A percentile compares a stretch with the other conserved stretches of the same genome.
phyloP scores from a whole-genome alignment of 2,888 invertebrate genomes.

The Piscicola geometra region DNA sequence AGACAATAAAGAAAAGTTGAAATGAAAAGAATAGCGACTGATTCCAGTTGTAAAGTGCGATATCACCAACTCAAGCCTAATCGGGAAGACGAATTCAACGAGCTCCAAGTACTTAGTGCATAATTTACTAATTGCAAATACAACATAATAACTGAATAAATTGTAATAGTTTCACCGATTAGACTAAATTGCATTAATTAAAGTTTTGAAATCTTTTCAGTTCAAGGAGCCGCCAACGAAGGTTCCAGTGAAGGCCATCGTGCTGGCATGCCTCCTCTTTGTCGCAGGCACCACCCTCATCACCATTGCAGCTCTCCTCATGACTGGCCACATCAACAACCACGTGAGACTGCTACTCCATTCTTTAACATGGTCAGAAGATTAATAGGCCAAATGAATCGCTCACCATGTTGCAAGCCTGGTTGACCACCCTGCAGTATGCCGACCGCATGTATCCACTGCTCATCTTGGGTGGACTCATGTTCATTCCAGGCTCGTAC shows the following conservation, averaged over 20 bases:
- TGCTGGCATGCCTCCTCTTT: conserved; percentile 71
- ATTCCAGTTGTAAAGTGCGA: background rate
- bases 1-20: too few relatives aligned
- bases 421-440: conserved; percentile 64
- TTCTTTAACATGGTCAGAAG: background rate
- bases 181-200: too few relatives aligned
- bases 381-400: background rate
- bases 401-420: background rate
- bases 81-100: background rate
- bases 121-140: too few relatives aligned
- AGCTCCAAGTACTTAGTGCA: conserved; percentile 2
- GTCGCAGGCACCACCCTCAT: conserved; percentile 72
- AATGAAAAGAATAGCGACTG: too few relatives aligned
- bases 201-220: too few relatives aligned
- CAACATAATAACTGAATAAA: too few relatives aligned
- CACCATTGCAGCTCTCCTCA: conserved; percentile 71
- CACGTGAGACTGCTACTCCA: conserved; percentile 57
- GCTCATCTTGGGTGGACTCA: conserved; percentile 76
- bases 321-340: conserved; percentile 68
- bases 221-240: conserved; percentile 43
- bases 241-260: conserved; percentile 78
- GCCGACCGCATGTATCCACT: conserved; percentile 83
- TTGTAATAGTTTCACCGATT: too few relatives aligned
- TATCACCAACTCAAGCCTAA: background rate
- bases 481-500: conserved; percentile 87